Conservation (phyloP, 2,888 invertebrate species). For the Camponotus fellah region DNA sequence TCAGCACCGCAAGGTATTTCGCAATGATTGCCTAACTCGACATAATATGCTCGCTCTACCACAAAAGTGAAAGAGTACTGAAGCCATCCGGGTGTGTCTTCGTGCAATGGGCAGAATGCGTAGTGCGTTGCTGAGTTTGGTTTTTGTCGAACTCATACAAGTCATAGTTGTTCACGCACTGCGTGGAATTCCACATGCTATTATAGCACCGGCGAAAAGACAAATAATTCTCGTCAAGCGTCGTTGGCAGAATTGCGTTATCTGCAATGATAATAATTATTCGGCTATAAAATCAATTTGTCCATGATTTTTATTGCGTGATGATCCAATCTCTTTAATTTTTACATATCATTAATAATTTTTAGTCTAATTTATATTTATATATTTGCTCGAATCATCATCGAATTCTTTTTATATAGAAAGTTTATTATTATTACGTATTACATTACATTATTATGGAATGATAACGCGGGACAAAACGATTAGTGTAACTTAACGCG, state of each 20-base stretch:
- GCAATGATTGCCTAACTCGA: conserved; percentile 44
- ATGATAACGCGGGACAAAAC: conserved; percentile 9
- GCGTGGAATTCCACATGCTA: conserved; percentile 60
- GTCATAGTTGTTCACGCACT: conserved; percentile 49
- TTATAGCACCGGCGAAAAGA: conserved; percentile 35
- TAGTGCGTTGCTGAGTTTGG: conserved; percentile 48
- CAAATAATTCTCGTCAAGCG: conserved; percentile 42
- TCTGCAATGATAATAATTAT: conserved; percentile 17
- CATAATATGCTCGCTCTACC: conserved; percentile 41
- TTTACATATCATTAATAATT: background rate
- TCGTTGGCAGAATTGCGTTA: conserved; percentile 6
- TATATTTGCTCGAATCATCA: background rate
- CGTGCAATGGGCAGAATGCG: conserved; percentile 33
- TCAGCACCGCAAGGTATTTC: conserved; percentile 18
- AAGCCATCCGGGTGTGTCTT: conserved; percentile 50
- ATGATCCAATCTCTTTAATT: conserved; percentile 1
- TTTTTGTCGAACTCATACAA: conserved; percentile 58
- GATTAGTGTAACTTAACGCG: background rate
- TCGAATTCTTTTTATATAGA: background rate
- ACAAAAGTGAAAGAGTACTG: conserved; percentile 48
- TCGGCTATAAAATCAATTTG: conserved; percentile 23
- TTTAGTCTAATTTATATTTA: background rate
- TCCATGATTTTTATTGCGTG: background rate
- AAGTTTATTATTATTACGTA: background rate
- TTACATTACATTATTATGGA: background rate